Base-by-base conservation (phyloP, 2,797 vertebrate species). In the Lacerta bilineata region DNA sequence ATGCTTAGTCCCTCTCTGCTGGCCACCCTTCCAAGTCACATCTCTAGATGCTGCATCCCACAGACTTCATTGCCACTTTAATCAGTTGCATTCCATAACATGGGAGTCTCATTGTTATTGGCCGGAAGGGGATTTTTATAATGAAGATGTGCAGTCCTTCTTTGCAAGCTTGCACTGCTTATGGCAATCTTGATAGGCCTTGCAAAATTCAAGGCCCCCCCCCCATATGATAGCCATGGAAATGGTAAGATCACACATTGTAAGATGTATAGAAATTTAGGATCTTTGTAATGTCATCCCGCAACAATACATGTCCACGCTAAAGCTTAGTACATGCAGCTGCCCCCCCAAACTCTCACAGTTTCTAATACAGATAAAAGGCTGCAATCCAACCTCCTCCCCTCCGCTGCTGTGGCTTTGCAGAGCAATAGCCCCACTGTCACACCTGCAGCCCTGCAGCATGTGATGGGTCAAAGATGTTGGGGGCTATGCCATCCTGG, bases 121-220 rank as follows among this genome's bases (percentile, higher is more conserved):
- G 2, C 50, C 33, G 17, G 75, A 0, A 10, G 59, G 72, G 88
- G 39, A 27, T 69, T 85, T 83, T 20, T 85, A 17, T 88, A 29
- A 0, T 8, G 41, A 8, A 64, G 9, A 69, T 80, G 59, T n/a
- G 11, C 36, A 72, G 23, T 43, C 29, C 68, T 71, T 80, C 41
- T 20, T 82, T 64, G 39, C 0, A 0, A 66, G 33, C 27, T 66
- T 66, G 36, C 4, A 17, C 87, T 77, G 3, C 8, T 25, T 27
- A 13, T 0, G 0, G 78, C 0, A 0, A 8, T 80, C 43, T 2
- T 1, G 17, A 88, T n/a, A 27, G 85, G 5, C 36, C 66, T 86
- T 43, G 75, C 0, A 0, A 83, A 88, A 87, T 64, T 0, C n/a
- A 69, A 36, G 29, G 41, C 3, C 8, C 9, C 46, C 1, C 46